Percentiles rank a stretch among this genome's conserved stretches.
These are phyloP conservation scores for Oxygymnocypris stewartii DNA, from an alignment of 2,113 vertebrate genomes.

Conservation along the genomic window DNA sequence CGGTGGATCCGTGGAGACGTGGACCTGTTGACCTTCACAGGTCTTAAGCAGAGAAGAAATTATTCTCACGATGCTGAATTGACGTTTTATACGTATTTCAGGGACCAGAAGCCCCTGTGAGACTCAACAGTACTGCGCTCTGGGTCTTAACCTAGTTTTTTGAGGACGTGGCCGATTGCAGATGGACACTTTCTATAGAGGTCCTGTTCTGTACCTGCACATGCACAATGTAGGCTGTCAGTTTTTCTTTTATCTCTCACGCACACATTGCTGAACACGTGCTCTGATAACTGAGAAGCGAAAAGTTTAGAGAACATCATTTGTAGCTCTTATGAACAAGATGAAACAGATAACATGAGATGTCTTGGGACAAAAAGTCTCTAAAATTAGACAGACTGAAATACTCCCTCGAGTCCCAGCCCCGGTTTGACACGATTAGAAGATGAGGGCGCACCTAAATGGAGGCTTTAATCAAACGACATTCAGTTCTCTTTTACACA, in stretches of 20 bases:
- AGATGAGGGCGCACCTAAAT: conserved; percentile 20
- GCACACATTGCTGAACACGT: background rate
- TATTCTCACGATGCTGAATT: conserved; percentile 25
- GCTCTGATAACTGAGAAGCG: background rate
- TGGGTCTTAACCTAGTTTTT: conserved; percentile 38
- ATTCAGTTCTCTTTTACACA: conserved; percentile 19
- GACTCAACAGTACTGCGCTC: background rate
- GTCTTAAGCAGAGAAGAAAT: background rate
- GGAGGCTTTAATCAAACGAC: conserved; percentile 38
- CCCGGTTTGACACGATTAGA: conserved; percentile 21
- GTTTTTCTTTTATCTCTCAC: background rate
- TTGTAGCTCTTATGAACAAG: background rate
- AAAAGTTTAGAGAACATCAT: conserved; percentile 8
- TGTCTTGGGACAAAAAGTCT: conserved; percentile 1
- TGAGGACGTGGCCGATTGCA: background rate
- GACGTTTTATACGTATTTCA: conserved; percentile 17
- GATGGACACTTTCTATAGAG: conserved; percentile 21
- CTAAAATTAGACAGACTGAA: conserved; percentile 37
- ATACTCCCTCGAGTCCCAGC: conserved; percentile 28
- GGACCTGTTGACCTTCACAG: background rate
- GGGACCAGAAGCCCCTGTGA: background rate
- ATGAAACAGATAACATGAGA: conserved; percentile 36
- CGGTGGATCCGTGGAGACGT: background rate
- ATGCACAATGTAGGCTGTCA: background rate
- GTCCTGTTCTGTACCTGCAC: background rate